Conservation (phyloP, 2,113 vertebrate species). For the Acrocephalus arundinaceus region DNA sequence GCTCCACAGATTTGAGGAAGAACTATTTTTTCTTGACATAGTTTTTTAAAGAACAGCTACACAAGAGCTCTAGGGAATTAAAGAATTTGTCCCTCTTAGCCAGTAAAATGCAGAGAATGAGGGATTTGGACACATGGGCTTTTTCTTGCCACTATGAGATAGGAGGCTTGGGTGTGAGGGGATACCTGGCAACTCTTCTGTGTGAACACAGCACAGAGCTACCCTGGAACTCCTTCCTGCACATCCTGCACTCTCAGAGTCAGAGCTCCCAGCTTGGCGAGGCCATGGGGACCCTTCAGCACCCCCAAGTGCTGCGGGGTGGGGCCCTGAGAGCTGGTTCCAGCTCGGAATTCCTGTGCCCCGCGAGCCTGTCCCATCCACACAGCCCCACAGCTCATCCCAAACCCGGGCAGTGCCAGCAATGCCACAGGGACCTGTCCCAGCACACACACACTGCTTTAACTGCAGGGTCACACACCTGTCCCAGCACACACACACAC, state of each 20-base stretch:
- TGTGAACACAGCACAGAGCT: background rate
- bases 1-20: background rate
- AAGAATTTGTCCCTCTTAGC: background rate
- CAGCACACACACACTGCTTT: background rate
- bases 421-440: background rate
- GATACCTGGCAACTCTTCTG: background rate
- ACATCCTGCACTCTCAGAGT: background rate
- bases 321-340: background rate
- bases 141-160: background rate
- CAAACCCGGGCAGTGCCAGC: background rate
- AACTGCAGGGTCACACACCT: background rate
- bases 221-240: background rate
- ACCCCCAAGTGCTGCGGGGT: fast-evolving
- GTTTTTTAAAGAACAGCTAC: background rate
- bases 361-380: background rate
- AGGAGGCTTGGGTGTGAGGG: background rate
- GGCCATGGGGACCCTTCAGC: background rate
- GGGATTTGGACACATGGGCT: background rate
- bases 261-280: background rate
- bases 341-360: background rate
- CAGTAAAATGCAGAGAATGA: background rate
- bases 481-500: too few species aligned
- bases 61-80: background rate
- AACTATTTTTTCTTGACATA: background rate
- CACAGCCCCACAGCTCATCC: background rate